Conservation (phyloP, 2,797 vertebrate species). For the Nannoperca australis region DNA sequence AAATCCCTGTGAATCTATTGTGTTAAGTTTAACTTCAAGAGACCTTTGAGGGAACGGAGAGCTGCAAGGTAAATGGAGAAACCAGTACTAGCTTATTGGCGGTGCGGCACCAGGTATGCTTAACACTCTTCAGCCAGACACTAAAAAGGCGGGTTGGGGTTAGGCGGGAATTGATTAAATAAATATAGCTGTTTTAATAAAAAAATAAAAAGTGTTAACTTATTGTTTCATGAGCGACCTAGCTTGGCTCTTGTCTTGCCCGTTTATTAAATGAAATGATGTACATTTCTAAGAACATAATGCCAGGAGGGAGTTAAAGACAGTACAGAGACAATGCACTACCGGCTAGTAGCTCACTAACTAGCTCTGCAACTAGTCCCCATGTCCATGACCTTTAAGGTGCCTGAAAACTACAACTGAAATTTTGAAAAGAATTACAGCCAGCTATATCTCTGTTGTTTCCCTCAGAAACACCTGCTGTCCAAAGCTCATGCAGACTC, state of each 20-base stretch:
- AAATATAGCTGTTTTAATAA: background rate
- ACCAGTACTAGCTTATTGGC: background rate
- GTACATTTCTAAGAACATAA: too few relatives aligned
- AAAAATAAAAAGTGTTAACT: background rate
- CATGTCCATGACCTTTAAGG: background rate
- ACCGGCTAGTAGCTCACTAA: background rate
- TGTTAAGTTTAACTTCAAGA: background rate
- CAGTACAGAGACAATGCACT: too few relatives aligned
- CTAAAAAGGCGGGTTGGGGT: background rate
- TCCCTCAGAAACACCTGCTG: conserved; percentile 50
- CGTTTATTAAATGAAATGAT: background rate
- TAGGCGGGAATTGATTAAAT: background rate
- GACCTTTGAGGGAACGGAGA: too few relatives aligned
- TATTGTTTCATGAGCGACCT: too few relatives aligned
- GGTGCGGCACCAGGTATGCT: background rate
- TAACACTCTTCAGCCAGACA: background rate
- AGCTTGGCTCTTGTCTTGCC: background rate
- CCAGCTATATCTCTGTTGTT: background rate
- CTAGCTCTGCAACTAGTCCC: background rate
- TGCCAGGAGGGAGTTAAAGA: too few relatives aligned
- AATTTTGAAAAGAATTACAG: background rate
- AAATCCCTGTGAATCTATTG: background rate
- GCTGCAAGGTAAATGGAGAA: background rate
- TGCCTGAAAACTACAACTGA: background rate
- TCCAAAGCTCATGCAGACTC: conserved; percentile 1